Percentiles rank a stretch among this genome's conserved stretches.
phyloP scores from a whole-genome alignment of 37 sponge, comb jelly and placozoan genomes.

The Agelas oroides region DNA sequence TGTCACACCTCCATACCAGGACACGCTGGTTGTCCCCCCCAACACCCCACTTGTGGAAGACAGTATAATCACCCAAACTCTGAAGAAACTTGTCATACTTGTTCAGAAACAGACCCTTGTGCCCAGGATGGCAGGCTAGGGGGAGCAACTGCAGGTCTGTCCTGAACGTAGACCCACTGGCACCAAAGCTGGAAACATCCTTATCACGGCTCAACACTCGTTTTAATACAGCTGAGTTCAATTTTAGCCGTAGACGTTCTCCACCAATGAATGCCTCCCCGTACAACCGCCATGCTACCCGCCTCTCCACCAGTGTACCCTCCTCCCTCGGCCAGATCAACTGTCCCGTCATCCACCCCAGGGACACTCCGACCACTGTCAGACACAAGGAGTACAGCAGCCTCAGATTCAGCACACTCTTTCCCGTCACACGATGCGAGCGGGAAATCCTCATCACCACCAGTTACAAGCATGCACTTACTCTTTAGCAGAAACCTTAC shows the following conservation, averaged over 20 bases:
- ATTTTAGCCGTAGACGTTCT: too few relatives aligned
- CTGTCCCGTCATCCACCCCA: background rate
- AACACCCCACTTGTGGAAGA: background rate
- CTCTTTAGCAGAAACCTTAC: too few relatives aligned
- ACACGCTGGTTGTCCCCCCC: background rate
- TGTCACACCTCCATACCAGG: conserved; percentile 36
- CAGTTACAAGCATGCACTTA: too few relatives aligned
- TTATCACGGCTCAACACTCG: too few relatives aligned
- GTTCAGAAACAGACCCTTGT: background rate
- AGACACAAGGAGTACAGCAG: background rate
- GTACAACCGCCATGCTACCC: conserved; percentile 9
- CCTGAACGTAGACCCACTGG: background rate
- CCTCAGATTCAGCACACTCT: background rate
- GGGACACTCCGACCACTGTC: background rate
- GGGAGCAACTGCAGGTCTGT: background rate
- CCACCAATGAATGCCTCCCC: background rate
- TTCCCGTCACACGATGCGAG: background rate
- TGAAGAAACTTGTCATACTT: background rate
- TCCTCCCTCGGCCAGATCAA: background rate
- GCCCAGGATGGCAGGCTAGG: background rate
- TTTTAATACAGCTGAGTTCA: too few relatives aligned
- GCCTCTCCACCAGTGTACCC: background rate
- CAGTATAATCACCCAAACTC: background rate
- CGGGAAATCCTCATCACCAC: too few relatives aligned
- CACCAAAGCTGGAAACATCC: too few relatives aligned